Evolutionary conservation across 2,888 invertebrate genomes (phyloP), one percentile per base, ranked within the genome.

Genomic region (Machimus rusticus): DNA sequence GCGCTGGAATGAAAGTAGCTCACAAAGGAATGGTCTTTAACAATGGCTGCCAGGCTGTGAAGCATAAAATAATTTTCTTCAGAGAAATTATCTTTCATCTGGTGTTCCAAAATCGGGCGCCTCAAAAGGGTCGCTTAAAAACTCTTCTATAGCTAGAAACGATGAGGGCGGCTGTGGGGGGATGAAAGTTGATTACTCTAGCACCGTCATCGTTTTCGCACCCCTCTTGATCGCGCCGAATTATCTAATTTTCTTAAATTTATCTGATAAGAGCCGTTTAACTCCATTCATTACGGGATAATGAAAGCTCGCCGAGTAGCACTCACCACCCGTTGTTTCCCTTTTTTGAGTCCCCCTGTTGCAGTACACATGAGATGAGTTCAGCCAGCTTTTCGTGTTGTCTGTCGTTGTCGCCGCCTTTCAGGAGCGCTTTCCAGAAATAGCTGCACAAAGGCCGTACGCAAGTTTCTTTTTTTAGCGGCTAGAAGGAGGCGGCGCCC

Each of bases 211-310:
- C 78, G 19, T 76, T 74, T 88, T 86, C 81, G 81, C 86, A 82
- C 88, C 86, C 81, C 78, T 82, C 66, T 23, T 66, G 66, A 66
- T 66, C 66, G 66, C 66, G 66, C 66, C 76, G 82, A 88, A 88
- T 88, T 88, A 88, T 57, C 86, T 86, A 88, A 88, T 86, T 81
- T 88, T 86, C 88, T 86, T 88, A 88, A 88, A 88, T 88, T 88
- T 88, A 86, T 88, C 88, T 77, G 88, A 88, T 88, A 88, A 87
- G 76, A 79, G 79, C 28, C 79, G 51, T 79, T 79, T 79, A 79
- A 79, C 51, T 79, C 51, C 79, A 79, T 51, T 88, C 74, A 81
- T 74, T 34, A 76, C 37, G 39, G 77, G 46, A 43, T 51, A 84
- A 43, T 46, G 87, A 79, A 87, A 79, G 51, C 78, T 43, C 39